Evolutionary conservation across 2,797 vertebrate species (phyloP).

Genomic region (Hydrophis major): DNA sequence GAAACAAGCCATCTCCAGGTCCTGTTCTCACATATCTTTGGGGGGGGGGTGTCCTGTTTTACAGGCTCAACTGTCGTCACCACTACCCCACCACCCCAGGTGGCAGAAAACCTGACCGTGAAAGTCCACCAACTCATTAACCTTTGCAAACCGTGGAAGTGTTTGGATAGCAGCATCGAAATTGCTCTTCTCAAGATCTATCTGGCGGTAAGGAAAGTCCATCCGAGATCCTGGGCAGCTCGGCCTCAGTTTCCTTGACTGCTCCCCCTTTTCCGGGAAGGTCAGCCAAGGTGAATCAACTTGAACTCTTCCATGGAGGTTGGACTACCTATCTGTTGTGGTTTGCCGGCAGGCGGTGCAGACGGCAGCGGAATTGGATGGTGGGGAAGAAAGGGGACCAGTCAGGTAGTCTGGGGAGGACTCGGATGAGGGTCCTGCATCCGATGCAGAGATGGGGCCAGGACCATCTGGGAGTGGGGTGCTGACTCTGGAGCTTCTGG

Average conservation of each 20-base stretch:
- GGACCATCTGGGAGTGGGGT: too few relatives aligned
- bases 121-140: background rate
- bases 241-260: background rate
- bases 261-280: background rate
- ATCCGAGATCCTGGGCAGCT: background rate
- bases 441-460: too few relatives aligned
- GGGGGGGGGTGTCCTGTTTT: background rate
- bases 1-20: background rate
- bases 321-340: too few relatives aligned
- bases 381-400: too few relatives aligned
- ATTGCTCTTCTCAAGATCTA: slow-evolving; percentile 27
- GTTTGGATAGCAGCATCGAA: slow-evolving; percentile 58
- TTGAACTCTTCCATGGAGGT: background rate
- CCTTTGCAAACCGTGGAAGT: slow-evolving; percentile 47
- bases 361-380: too few relatives aligned
- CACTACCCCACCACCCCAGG: fast-evolving
- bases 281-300: background rate
- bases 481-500: too few relatives aligned
- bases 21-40: background rate
- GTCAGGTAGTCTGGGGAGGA: too few relatives aligned
- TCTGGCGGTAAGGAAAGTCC: slow-evolving; percentile 34
- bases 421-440: too few relatives aligned
- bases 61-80: background rate
- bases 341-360: too few relatives aligned
- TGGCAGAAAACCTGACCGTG: fast-evolving